phyloP scores from a whole-genome alignment of 64 coral and sea anemone genomes.

The Actinia tenebrosa region DNA sequence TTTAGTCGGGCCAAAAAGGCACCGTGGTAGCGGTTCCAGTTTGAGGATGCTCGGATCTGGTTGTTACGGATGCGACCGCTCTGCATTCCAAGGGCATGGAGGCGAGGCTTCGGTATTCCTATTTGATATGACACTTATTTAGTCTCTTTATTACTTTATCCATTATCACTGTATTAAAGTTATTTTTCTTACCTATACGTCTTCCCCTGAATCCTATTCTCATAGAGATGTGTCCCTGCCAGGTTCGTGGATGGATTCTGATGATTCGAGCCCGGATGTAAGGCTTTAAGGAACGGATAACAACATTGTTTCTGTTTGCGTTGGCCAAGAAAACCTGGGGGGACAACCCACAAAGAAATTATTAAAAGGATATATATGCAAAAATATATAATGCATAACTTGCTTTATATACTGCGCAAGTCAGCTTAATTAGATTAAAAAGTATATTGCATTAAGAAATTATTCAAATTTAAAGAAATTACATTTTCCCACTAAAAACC shows the following conservation, averaged over 20 bases:
- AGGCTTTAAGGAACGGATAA: constrained; percentile 17
- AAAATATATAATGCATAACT: no score
- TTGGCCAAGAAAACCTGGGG: constrained; percentile 38
- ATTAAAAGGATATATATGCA: no score
- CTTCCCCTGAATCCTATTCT: constrained; percentile 35
- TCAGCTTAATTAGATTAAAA: no score
- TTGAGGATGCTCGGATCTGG: constrained; percentile 36
- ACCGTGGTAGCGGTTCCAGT: constrained; percentile 64
- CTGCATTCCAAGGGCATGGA: constrained; percentile 54
- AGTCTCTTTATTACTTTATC: neutral
- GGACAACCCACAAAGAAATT: no score
- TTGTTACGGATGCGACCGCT: constrained; percentile 47
- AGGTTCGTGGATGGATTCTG: constrained; percentile 47
- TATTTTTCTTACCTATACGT: neutral
- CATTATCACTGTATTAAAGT: no score
- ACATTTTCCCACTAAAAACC: neutral
- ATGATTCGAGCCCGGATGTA: constrained; percentile 30
- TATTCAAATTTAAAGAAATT: neutral
- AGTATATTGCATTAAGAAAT: no score
- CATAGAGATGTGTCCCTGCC: constrained; percentile 57
- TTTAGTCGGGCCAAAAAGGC: constrained; percentile 49
- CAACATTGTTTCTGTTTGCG: constrained; percentile 31
- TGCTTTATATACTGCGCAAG: no score
- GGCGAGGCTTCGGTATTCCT: no score
- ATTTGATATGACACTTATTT: no score